phyloP scores from a whole-genome alignment of 2,113 vertebrate species.

The Donacobius atricapilla region DNA sequence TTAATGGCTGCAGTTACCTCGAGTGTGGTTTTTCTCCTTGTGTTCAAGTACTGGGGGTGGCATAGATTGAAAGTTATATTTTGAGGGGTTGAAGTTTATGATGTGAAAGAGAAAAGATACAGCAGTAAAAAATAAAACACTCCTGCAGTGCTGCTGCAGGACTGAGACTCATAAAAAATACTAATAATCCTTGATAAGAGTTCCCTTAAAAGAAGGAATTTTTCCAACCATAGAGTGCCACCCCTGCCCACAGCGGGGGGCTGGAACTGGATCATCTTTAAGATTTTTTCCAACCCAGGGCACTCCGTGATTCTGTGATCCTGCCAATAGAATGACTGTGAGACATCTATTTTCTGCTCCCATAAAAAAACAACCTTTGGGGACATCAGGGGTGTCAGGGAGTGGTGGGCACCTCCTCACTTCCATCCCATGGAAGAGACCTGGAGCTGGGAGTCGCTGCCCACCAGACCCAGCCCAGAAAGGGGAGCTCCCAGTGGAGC shows the following conservation, averaged over 20 bases:
- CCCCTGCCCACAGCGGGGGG: background rate
- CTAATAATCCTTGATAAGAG: background rate
- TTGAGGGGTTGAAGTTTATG: background rate
- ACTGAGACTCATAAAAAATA: background rate
- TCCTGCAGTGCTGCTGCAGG: background rate
- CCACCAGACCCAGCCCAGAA: background rate
- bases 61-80: background rate
- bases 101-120: background rate
- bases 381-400: accelerated
- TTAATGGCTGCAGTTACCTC: background rate
- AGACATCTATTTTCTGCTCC: background rate
- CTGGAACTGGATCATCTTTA: background rate
- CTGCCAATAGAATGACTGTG: accelerated
- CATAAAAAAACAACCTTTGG: background rate
- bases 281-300: background rate
- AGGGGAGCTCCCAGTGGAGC: background rate
- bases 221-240: background rate
- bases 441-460: background rate
- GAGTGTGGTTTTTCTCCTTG: background rate
- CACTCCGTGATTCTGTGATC: background rate
- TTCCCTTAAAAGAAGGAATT: background rate
- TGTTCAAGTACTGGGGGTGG: background rate
- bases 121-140: background rate
- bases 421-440: background rate
- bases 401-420: background rate